These are phyloP conservation scores for Periophthalmus modestus DNA, from an alignment of 2,113 vertebrate genomes.

Conservation along the genomic window DNA sequence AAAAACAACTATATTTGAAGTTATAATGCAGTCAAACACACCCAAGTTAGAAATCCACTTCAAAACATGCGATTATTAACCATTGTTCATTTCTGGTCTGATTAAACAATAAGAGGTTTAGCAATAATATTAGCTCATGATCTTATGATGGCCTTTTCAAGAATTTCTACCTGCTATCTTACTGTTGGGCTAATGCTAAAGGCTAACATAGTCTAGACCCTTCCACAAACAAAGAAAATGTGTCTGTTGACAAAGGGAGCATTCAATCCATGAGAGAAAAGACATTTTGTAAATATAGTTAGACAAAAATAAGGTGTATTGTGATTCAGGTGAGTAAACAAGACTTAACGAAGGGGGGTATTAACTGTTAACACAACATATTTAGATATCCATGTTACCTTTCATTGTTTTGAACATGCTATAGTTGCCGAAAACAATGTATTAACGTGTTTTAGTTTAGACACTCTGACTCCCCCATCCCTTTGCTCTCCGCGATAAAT, in stretches of 20 bases:
- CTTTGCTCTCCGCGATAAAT: too few relatives aligned
- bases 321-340: not conserved
- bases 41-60: slow-evolving; percentile 14
- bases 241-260: not conserved
- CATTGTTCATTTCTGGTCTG: not conserved
- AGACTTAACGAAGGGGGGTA: too few relatives aligned
- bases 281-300: not conserved
- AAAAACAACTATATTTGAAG: slow-evolving; percentile 28
- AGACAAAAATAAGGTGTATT: not conserved
- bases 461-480: too few relatives aligned
- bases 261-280: not conserved
- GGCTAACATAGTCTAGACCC: not conserved
- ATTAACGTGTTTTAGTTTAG: too few relatives aligned
- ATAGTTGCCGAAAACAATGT: too few relatives aligned
- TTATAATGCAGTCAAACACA: slow-evolving; percentile 6
- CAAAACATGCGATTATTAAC: not conserved
- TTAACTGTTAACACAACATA: too few relatives aligned
- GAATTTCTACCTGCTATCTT: not conserved
- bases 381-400: too few relatives aligned
- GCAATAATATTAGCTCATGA: not conserved
- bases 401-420: too few relatives aligned
- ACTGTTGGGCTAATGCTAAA: not conserved
- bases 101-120: slow-evolving; percentile 6
- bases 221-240: not conserved
- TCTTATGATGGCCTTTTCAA: not conserved